phyloP scores from a whole-genome alignment of 2,113 vertebrate species.

The Protobothrops mucrosquamatus region DNA sequence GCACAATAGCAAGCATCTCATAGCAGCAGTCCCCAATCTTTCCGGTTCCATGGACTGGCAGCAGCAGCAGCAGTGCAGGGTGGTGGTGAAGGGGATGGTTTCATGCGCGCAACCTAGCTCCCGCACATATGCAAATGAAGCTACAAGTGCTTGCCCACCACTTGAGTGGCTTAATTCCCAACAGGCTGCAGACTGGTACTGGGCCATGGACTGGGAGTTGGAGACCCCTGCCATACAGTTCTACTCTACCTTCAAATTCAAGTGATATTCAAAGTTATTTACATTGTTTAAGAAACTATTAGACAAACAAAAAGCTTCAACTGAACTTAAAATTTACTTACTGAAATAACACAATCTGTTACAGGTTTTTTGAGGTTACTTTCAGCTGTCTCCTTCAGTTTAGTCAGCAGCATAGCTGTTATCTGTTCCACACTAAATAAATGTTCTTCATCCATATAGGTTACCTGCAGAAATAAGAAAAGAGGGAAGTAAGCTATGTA shows the following conservation, averaged over 20 bases:
- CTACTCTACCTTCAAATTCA: neutral
- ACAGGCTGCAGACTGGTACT: neutral
- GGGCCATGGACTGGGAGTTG: too few species aligned
- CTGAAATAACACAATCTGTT: slow-evolving; percentile 94
- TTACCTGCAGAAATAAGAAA: slow-evolving; percentile 73
- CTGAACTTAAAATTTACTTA: slow-evolving; percentile 65
- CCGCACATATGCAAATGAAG: neutral
- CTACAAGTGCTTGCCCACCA: neutral
- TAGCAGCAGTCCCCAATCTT: too few species aligned
- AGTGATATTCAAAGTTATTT: neutral
- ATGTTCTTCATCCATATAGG: slow-evolving; percentile 94
- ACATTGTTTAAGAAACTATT: neutral
- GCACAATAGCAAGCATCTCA: neutral
- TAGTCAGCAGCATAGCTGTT: slow-evolving; percentile 92
- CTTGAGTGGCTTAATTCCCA: too few species aligned
- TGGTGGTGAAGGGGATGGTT: neutral
- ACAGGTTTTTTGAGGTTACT: slow-evolving; percentile 94
- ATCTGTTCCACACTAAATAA: slow-evolving; percentile 93
- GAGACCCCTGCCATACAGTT: neutral
- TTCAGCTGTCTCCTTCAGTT: slow-evolving; percentile 95
- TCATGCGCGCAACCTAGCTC: neutral
- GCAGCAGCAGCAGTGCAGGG: neutral
- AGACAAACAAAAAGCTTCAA: neutral
- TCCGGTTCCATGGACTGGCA: too few species aligned
- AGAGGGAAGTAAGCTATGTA: accelerated